Percentiles rank a stretch among this genome's conserved stretches.
Conservation (phyloP, 2,888 invertebrate genomes). For the Diogma glabrata region DNA sequence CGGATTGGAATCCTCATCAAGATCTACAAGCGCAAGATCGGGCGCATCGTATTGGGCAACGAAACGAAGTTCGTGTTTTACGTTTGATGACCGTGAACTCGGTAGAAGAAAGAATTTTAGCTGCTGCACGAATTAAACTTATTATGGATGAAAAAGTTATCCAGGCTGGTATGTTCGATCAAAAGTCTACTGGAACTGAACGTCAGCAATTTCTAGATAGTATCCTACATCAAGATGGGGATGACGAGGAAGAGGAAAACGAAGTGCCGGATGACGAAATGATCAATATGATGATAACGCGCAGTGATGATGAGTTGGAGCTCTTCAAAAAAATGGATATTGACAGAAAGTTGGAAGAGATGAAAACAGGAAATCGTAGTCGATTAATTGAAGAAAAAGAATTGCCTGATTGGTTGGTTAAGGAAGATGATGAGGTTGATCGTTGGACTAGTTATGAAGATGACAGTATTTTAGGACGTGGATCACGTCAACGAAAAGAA, state of each 20-base stretch:
- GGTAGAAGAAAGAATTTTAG: slow-evolving; percentile 95
- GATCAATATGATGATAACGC: slow-evolving; percentile 97
- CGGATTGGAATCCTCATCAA: slow-evolving; percentile 99
- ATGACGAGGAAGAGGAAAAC: slow-evolving; percentile 72
- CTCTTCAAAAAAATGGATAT: slow-evolving; percentile 85
- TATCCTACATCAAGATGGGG: slow-evolving; percentile 89
- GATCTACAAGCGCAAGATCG: slow-evolving; percentile 99
- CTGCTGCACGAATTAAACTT: slow-evolving; percentile 94
- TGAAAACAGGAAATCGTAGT: slow-evolving; percentile 60
- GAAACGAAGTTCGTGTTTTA: slow-evolving; percentile 94
- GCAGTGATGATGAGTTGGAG: slow-evolving; percentile 90
- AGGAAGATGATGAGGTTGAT: slow-evolving; percentile 88
- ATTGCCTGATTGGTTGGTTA: slow-evolving; percentile 88
- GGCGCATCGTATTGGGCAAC: slow-evolving; percentile 98
- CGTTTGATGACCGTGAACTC: slow-evolving; percentile 98
- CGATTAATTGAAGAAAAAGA: slow-evolving; percentile 90
- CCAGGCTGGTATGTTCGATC: slow-evolving; percentile 99
- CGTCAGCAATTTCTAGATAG: slow-evolving; percentile 91
- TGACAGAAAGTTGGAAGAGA: slow-evolving; percentile 71
- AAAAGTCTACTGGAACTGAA: slow-evolving; percentile 95
- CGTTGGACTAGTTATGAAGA: slow-evolving; percentile 59
- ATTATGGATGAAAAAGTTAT: slow-evolving; percentile 99
- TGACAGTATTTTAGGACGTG: slow-evolving; percentile 75
- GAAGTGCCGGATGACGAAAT: slow-evolving; percentile 94
- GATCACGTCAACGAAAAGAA: slow-evolving; percentile 88